Base-by-base conservation (phyloP, 2,113 vertebrate genomes). In the Callithrix jacchus region DNA sequence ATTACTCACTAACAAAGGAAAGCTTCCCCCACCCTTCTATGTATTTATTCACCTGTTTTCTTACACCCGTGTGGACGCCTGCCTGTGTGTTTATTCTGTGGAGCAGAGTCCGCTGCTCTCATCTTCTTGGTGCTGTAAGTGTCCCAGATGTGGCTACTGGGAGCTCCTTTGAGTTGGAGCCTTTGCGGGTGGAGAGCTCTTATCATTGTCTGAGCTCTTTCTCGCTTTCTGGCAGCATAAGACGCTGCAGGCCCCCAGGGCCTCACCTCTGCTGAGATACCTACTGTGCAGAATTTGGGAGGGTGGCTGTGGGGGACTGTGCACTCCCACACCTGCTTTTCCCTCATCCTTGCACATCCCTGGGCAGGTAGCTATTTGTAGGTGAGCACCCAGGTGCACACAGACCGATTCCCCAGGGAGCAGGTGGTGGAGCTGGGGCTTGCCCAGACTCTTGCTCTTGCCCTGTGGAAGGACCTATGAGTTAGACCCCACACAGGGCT, bases 81-180 rank as follows among this genome's bases (percentile, higher is more conserved):
- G 16, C 10, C 0, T 32, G 16, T 14, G 3, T 64, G 37, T 23
- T 37, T 12, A 14, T 27, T 40, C 64, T 10, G 8, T 2, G 13
- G 49, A 8, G 11, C 8, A 3, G 1, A 11, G 66, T n/a, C 20
- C 5, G 5, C 2, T 8, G n/a, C 77, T 18, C 17, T 52, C 13
- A 23, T 8, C 7, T 7, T 18, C 8, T 25, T 9, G 20, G 7
- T n/a, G 64, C 12, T 7, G 11, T 21, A 0, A 0, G 8, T 4
- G 45, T 35, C 77, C 76, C 27, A 10, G 47, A 35, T 1, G 8
- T 32, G 77, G 88, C 61, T 25, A 17, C 25, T 2, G 12, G 37
- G 35, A 25, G 20, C 54, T 27, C 80, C 52, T 58, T 56, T 2
- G 0, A 7, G 12, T 17, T 1, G 20, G 80, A 13, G 8, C 17